A percentile compares a stretch with the other conserved stretches of the same genome.
Evolutionary conservation across 2,797 vertebrate genomes (phyloP).

Genomic region (Crocodylus rhombifer): DNA sequence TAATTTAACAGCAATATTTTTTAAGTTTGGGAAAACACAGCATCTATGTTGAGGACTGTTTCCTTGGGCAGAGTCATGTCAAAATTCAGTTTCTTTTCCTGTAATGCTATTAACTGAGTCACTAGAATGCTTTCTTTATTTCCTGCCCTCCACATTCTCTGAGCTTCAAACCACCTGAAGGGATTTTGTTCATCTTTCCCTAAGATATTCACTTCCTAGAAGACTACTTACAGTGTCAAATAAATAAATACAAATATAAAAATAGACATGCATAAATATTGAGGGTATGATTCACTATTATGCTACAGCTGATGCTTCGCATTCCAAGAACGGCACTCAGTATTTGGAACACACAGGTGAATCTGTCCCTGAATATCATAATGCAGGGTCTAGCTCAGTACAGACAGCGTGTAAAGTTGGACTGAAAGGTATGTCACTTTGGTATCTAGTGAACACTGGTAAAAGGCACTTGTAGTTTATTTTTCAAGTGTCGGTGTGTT

Average conservation of each 20-base stretch:
- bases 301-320: constrained; percentile 35
- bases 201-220: not conserved
- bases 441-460: not conserved
- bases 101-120: not conserved
- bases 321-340: constrained; percentile 27
- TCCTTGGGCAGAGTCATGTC: not conserved
- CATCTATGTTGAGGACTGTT: not conserved
- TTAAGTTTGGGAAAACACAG: not conserved
- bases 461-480: not conserved
- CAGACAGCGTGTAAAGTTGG: not conserved
- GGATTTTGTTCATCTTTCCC: not conserved
- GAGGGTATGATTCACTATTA: constrained; percentile 3
- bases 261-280: not conserved
- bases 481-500: constrained; percentile 4
- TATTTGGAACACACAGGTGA: not conserved
- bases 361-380: not conserved
- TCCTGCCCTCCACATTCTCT: not conserved
- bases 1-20: not conserved
- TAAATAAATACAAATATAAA: constrained; percentile 11
- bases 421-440: not conserved
- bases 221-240: constrained; percentile 33
- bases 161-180: not conserved
- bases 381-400: not conserved
- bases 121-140: not conserved
- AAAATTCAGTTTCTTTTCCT: not conserved